These are phyloP conservation scores for Syngnathus acus DNA, from an alignment of 2,797 vertebrate genomes.

Conservation along the genomic window DNA sequence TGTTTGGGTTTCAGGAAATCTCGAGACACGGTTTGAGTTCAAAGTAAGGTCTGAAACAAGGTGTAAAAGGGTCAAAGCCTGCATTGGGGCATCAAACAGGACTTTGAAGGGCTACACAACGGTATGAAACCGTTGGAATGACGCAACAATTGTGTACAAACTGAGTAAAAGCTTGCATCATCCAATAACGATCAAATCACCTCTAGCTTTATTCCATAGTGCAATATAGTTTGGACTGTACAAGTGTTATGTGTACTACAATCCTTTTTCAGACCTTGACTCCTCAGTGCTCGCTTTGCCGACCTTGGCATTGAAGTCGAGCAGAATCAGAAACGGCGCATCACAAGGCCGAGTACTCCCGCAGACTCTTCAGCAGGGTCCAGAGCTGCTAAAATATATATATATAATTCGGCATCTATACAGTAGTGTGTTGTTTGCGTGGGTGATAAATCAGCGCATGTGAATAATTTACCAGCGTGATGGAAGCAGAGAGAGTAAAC, in stretches of 20 bases:
- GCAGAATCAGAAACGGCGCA: background rate
- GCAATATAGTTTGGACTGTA: background rate
- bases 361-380: background rate
- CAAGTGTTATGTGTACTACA: background rate
- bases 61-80: no score
- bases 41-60: no score
- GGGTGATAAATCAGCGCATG: background rate
- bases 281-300: background rate
- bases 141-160: no score
- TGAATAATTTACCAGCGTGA: conserved; percentile 1
- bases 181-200: no score
- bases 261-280: conserved; percentile 3
- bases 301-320: background rate
- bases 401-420: background rate
- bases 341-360: background rate
- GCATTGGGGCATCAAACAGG: no score
- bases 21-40: no score
- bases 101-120: no score
- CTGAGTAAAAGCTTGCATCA: no score
- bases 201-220: background rate
- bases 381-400: no score
- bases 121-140: background rate
- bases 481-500: background rate
- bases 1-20: no score
- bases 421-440: background rate